These are phyloP conservation scores for Nephrotoma guestfalica DNA, from an alignment of 2,888 invertebrate genomes.

Conservation along the genomic window DNA sequence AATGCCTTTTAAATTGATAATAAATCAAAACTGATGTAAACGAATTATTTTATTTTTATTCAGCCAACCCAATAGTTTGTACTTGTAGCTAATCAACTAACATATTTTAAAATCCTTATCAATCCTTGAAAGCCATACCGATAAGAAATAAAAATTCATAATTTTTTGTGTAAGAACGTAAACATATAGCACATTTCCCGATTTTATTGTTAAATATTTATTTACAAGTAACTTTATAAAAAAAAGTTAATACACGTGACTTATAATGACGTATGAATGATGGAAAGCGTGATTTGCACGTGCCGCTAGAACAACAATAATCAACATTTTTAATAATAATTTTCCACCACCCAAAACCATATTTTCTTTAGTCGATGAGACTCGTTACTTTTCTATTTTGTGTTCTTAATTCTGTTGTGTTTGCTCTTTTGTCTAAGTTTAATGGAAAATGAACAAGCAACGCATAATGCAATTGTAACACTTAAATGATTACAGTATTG, in stretches of 20 bases:
- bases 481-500: neutral
- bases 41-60: too few relatives aligned
- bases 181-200: neutral
- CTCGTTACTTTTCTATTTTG: neutral
- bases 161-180: neutral
- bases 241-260: constrained; percentile 25
- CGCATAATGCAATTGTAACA: neutral
- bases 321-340: neutral
- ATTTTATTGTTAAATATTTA: neutral
- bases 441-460: neutral
- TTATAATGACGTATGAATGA: constrained; percentile 36
- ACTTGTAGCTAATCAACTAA: neutral
- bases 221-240: neutral
- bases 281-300: constrained; percentile 33
- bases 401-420: neutral
- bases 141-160: neutral
- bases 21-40: too few relatives aligned
- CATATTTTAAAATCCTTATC: neutral
- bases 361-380: neutral
- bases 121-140: neutral
- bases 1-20: too few relatives aligned
- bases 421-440: neutral
- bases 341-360: neutral
- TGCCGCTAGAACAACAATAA: constrained; percentile 14
- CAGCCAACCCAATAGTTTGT: too few relatives aligned